Percentiles rank a stretch among this genome's conserved stretches.
Conservation (phyloP, 2,113 vertebrate genomes). For the Pachycephala philippinensis region DNA sequence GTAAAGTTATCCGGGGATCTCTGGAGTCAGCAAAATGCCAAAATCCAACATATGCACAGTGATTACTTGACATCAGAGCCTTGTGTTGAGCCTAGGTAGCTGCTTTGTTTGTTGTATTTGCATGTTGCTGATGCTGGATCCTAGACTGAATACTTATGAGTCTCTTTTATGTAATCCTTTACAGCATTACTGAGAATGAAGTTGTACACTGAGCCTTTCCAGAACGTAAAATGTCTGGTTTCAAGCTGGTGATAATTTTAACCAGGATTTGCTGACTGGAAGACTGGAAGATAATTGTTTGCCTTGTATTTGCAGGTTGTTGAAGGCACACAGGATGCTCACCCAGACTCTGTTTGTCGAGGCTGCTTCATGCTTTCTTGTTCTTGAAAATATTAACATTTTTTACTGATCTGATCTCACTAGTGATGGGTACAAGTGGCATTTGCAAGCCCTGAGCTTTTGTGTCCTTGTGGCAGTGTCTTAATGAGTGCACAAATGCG, state of each 20-base stretch:
- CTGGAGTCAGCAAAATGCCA: conserved; percentile 3
- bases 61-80: background rate
- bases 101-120: background rate
- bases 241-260: background rate
- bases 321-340: background rate
- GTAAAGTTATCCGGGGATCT: background rate
- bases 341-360: background rate
- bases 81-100: background rate
- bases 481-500: background rate
- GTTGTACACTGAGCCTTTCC: background rate
- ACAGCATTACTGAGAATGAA: background rate
- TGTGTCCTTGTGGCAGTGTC: background rate
- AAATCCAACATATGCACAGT: background rate
- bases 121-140: background rate
- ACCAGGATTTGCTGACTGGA: background rate
- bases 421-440: background rate
- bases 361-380: background rate
- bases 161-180: background rate
- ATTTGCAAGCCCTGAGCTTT: background rate
- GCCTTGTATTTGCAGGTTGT: background rate
- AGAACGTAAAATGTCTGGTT: background rate
- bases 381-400: background rate
- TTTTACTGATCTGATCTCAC: background rate
- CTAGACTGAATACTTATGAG: background rate
- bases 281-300: background rate